Evolutionary conservation across 2,797 vertebrate species (phyloP).

Genomic region (Todus mexicanus): DNA sequence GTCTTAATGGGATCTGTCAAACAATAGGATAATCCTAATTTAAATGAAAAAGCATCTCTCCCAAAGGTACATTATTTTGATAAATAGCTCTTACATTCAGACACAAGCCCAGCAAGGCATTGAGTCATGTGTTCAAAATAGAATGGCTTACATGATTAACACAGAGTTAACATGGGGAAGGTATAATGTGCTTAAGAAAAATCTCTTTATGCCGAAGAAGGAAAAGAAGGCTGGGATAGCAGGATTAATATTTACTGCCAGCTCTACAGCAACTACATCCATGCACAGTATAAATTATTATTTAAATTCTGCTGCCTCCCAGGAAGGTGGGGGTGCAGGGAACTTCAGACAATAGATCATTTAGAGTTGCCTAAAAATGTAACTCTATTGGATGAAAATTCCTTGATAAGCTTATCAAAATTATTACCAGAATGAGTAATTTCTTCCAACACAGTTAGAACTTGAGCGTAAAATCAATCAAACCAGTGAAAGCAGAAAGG

Average conservation of each 20-base stretch:
- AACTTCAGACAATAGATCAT: neutral
- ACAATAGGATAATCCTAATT: slow-evolving; percentile 30
- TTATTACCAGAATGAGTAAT: slow-evolving; percentile 33
- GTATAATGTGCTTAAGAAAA: neutral
- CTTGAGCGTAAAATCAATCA: slow-evolving; percentile 30
- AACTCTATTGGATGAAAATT: neutral
- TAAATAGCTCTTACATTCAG: slow-evolving; percentile 17
- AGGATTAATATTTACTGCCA: neutral
- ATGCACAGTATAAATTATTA: neutral
- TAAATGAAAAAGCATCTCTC: slow-evolving; percentile 22
- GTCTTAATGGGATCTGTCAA: slow-evolving; percentile 40
- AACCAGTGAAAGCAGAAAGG: slow-evolving; percentile 16
- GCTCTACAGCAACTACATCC: neutral
- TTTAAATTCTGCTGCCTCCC: neutral
- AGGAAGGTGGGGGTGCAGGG: neutral
- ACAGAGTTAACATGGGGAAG: slow-evolving; percentile 3
- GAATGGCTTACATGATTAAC: slow-evolving; percentile 4
- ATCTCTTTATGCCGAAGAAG: neutral
- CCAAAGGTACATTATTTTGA: neutral
- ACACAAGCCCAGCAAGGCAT: neutral
- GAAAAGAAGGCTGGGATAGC: neutral
- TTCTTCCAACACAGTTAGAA: slow-evolving; percentile 12
- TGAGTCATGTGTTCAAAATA: slow-evolving; percentile 2
- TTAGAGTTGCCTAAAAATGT: neutral
- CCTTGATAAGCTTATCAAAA: slow-evolving; percentile 42